Conservation (phyloP, 2,888 invertebrate genomes). For the Drosophila dives region DNA sequence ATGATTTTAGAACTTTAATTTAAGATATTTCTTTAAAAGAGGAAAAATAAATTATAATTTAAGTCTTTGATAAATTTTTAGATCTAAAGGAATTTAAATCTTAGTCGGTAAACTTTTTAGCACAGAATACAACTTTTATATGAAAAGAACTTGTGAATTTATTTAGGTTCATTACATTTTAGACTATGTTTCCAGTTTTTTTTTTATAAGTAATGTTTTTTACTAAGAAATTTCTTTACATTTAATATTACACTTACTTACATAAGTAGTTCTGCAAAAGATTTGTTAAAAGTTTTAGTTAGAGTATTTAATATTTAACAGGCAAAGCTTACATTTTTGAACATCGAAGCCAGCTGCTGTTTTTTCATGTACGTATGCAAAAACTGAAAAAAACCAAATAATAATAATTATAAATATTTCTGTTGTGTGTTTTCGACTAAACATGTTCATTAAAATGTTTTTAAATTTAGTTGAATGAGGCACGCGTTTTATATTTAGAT, state of each 20-base stretch:
- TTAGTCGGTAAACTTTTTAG: not conserved
- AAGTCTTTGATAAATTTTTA: not conserved
- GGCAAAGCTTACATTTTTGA: not conserved
- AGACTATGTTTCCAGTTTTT: not conserved
- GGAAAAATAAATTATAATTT: too few relatives aligned
- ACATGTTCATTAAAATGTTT: slow-evolving; percentile 61
- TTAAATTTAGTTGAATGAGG: slow-evolving; percentile 70
- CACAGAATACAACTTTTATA: not conserved
- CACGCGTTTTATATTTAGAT: slow-evolving; percentile 79
- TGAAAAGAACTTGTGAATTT: accelerated
- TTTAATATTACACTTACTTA: not conserved
- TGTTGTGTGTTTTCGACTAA: slow-evolving; percentile 45
- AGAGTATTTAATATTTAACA: slow-evolving; percentile 21
- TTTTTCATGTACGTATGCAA: slow-evolving; percentile 23
- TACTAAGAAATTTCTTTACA: not conserved
- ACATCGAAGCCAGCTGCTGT: slow-evolving; percentile 17
- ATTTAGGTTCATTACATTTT: not conserved
- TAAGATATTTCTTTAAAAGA: not conserved
- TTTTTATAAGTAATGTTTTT: not conserved
- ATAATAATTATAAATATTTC: slow-evolving; percentile 46
- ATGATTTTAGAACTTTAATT: not conserved
- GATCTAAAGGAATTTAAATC: not conserved
- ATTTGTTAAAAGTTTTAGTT: not conserved
- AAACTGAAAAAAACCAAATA: slow-evolving; percentile 32
- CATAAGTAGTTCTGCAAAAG: too few relatives aligned